phyloP scores from a whole-genome alignment of 2,888 invertebrate genomes.

The Pyrochroa serraticornis region DNA sequence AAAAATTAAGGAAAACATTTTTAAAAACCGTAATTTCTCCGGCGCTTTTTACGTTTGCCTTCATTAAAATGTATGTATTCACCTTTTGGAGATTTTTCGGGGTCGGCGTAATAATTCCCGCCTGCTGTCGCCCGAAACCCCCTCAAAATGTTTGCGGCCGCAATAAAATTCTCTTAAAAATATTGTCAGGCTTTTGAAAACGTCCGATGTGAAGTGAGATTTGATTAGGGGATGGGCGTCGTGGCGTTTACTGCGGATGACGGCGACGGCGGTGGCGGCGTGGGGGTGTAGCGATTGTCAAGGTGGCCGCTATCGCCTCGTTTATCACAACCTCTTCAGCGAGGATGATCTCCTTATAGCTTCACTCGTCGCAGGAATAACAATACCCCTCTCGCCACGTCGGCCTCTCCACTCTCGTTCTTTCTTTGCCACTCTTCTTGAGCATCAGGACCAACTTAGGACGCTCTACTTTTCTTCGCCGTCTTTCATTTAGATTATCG shows the following conservation, averaged over 20 bases:
- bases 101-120: conserved; percentile 5
- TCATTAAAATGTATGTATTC: conserved; percentile 26
- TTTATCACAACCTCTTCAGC: conserved; percentile 50
- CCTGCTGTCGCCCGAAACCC: neutral
- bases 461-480: conserved; percentile 18
- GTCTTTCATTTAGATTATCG: conserved; percentile 26
- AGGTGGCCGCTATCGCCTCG: conserved; percentile 41
- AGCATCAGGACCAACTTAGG: conserved; percentile 20
- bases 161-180: neutral
- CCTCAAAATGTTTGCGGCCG: neutral
- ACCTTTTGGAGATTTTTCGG: conserved; percentile 2
- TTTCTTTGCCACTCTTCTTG: conserved; percentile 16
- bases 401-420: conserved; percentile 18
- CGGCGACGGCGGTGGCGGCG: conserved; percentile 2
- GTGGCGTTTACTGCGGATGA: neutral
- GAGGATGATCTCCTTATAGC: conserved; percentile 44
- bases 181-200: conserved; percentile 1
- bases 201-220: conserved; percentile 14
- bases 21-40: conserved; percentile 6
- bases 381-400: conserved; percentile 37
- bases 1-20: conserved; percentile 19
- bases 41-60: neutral
- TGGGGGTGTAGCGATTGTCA: conserved; percentile 22
- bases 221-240: conserved; percentile 19
- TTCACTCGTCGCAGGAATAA: conserved; percentile 46